Evolutionary conservation across 92 coral and sea anemone genomes (phyloP), one percentile per base, ranked within the genome.

Genomic region (Paragorgia papillata): DNA sequence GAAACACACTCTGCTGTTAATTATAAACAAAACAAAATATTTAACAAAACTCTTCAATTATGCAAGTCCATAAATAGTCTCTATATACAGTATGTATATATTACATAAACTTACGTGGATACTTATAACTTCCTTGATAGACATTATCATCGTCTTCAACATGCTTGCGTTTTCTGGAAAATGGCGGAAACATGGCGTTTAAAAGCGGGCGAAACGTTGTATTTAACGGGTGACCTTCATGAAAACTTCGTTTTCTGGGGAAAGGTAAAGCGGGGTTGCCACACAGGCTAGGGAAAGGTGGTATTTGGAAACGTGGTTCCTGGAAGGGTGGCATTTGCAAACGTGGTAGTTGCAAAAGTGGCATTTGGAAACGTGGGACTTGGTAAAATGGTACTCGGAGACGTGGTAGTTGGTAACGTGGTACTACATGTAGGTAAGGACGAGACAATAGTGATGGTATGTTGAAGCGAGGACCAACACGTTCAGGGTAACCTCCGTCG

Each of bases 41-140:
- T 1, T 3, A 56, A 56, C 62, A 22, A 17, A 56, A 56, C 53
- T 46, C 53, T 46, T 15, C 15, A n/a, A n/a, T n/a, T n/a, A n/a
- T n/a, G 53, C 7, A 46, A 6, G 12, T n/a, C 53, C 53, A 46
- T 12, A 26, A 58, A 27, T 58, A 58, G 34, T 14, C 7, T 58
- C 64, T n/a, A n/a, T n/a, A n/a, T n/a, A n/a, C n/a, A n/a, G n/a
- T 26, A 44, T 14, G 29, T 27, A 26, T 44, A 17, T 49, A 18
- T 53, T 25, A 32, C 63, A 30, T 19, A 53, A 54, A 71, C 41
- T 53, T 71, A 18, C 78, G 78, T 33, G 78, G 64, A 34, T 50
- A 35, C 32, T 71, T 71, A 39, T 71, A 71, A 1, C 44, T 19
- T 14, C 21, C 25, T 1, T 54, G 22, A n/a, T 25, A 20, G 63